A percentile compares a stretch with the other conserved stretches of the same genome.
phyloP scores from a whole-genome alignment of 2,113 vertebrate species.

The Riparia riparia region DNA sequence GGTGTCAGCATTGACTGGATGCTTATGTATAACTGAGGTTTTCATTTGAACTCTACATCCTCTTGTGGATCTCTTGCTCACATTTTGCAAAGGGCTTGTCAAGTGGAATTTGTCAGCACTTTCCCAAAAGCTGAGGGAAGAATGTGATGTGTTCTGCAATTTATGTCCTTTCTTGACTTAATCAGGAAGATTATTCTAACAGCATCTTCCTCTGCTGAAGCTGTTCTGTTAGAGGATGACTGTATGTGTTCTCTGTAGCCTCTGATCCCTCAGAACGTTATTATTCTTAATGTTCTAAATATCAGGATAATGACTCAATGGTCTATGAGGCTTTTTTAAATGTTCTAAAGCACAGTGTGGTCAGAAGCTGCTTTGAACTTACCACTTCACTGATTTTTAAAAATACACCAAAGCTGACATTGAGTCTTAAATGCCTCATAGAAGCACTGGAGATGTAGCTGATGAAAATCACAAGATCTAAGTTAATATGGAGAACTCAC shows the following conservation, averaged over 20 bases:
- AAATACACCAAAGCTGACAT: neutral
- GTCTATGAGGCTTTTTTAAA: constrained; percentile 4
- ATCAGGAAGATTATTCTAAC: constrained; percentile 28
- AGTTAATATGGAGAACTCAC: neutral
- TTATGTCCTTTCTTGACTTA: neutral
- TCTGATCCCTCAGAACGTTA: constrained; percentile 11
- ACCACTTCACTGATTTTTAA: neutral
- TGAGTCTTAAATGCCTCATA: neutral
- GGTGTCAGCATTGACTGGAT: neutral
- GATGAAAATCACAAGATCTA: neutral
- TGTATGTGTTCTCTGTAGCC: neutral
- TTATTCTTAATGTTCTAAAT: constrained; percentile 50
- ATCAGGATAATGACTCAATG: constrained; percentile 40
- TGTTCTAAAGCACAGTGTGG: neutral
- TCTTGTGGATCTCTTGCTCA: neutral
- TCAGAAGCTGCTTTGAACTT: constrained; percentile 32
- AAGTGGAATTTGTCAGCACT: neutral
- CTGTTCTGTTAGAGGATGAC: neutral
- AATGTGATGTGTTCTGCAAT: neutral
- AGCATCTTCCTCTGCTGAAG: neutral
- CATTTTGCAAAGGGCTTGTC: neutral
- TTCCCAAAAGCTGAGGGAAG: constrained; percentile 12
- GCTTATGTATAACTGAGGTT: neutral
- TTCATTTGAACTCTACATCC: neutral
- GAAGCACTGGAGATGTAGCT: neutral